A percentile compares a stretch with the other conserved stretches of the same genome.
Evolutionary conservation across 2,113 vertebrate genomes (phyloP).

Genomic region (Syrrhaptes paradoxus): DNA sequence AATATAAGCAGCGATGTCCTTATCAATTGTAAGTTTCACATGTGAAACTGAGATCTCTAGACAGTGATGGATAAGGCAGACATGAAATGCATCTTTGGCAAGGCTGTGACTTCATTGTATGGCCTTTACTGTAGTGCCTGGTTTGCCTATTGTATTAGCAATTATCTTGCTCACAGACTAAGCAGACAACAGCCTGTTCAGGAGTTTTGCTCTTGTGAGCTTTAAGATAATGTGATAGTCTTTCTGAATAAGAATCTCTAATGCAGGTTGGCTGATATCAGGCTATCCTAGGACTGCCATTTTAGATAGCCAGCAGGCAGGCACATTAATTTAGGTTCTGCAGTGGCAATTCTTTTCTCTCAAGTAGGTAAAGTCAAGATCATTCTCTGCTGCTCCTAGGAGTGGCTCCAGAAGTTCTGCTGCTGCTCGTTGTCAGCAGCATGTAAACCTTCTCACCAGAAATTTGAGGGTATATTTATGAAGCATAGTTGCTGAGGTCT

Average conservation of each 20-base stretch:
- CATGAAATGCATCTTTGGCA: background rate
- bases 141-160: slow-evolving; percentile 5
- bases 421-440: background rate
- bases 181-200: background rate
- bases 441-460: background rate
- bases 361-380: background rate
- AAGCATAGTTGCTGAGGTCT: background rate
- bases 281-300: background rate
- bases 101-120: background rate
- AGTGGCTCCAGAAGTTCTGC: background rate
- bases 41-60: slow-evolving; percentile 5
- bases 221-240: background rate
- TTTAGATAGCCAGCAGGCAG: background rate
- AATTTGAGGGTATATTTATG: background rate
- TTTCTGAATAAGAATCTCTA: background rate
- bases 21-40: slow-evolving; percentile 33
- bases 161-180: background rate
- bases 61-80: background rate
- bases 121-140: background rate
- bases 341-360: background rate
- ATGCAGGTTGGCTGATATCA: background rate
- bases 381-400: background rate
- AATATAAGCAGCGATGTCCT: background rate
- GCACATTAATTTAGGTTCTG: background rate
- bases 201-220: background rate